phyloP scores from a whole-genome alignment of 2,888 invertebrate genomes.

The Caenorhabditis afra region DNA sequence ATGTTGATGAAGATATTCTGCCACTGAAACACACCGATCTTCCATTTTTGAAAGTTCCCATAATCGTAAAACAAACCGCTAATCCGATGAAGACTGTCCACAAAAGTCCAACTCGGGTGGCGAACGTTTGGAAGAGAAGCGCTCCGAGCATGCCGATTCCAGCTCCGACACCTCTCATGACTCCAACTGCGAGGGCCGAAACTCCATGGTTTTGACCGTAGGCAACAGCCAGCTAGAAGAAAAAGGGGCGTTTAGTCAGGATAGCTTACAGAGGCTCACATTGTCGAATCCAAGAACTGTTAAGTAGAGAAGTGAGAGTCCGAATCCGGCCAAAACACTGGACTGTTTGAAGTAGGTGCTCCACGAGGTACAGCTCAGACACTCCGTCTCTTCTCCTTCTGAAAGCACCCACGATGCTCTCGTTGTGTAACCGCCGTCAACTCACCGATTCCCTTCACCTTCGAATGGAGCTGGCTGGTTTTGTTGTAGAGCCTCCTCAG shows the following conservation, averaged over 20 bases:
- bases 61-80: constrained; percentile 56
- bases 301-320: constrained; percentile 74
- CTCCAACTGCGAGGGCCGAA: constrained; percentile 66
- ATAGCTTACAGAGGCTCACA: no score
- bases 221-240: constrained; percentile 70
- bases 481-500: constrained; percentile 63
- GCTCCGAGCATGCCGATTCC: constrained; percentile 70
- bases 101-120: constrained; percentile 67
- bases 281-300: constrained; percentile 79
- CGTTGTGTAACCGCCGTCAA: background rate
- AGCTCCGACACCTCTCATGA: constrained; percentile 67
- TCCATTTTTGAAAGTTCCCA: background rate
- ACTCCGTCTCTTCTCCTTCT: constrained; percentile 5
- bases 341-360: constrained; percentile 63
- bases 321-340: constrained; percentile 71
- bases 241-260: background rate
- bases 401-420: background rate
- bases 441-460: constrained; percentile 11
- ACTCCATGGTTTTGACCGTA: constrained; percentile 72
- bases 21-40: constrained; percentile 55
- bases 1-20: constrained; percentile 75
- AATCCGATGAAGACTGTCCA: constrained; percentile 72
- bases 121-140: constrained; percentile 56
- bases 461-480: constrained; percentile 49
- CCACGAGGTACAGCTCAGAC: constrained; percentile 16